phyloP scores from a whole-genome alignment of 2,888 invertebrate species.

The Belgica antarctica region DNA sequence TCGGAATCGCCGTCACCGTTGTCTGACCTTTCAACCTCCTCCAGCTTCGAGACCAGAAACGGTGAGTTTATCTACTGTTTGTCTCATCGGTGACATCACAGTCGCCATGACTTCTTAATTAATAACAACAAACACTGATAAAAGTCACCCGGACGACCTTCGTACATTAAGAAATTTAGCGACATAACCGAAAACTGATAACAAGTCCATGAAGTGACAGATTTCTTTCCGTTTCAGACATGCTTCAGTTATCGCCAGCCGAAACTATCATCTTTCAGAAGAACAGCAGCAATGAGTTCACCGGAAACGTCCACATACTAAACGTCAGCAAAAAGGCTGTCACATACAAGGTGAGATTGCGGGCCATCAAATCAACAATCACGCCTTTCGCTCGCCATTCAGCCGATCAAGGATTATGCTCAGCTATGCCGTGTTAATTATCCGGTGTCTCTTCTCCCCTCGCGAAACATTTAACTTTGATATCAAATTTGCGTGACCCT shows the following conservation, averaged over 20 bases:
- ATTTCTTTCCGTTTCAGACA: slow-evolving; percentile 56
- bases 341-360: slow-evolving; percentile 64
- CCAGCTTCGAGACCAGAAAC: slow-evolving; percentile 15
- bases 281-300: slow-evolving; percentile 64
- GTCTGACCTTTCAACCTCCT: slow-evolving; percentile 30
- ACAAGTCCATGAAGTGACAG: too few relatives aligned
- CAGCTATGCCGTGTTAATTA: too few relatives aligned
- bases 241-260: slow-evolving; percentile 65
- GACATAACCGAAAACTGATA: too few relatives aligned
- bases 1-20: slow-evolving; percentile 30
- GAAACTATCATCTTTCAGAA: slow-evolving; percentile 69
- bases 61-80: neutral
- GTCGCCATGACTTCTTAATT: too few relatives aligned
- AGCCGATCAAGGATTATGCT: too few relatives aligned
- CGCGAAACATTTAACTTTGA: neutral
- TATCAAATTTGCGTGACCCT: neutral
- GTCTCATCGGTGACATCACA: too few relatives aligned
- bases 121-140: neutral
- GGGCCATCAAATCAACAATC: neutral
- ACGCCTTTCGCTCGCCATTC: neutral
- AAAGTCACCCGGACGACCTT: too few relatives aligned
- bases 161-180: too few relatives aligned
- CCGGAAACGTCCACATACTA: slow-evolving; percentile 66
- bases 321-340: slow-evolving; percentile 65
- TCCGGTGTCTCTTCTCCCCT: neutral